Base-by-base conservation (phyloP, 2,113 vertebrate species). In the Rhinolophus ferrumequinum region DNA sequence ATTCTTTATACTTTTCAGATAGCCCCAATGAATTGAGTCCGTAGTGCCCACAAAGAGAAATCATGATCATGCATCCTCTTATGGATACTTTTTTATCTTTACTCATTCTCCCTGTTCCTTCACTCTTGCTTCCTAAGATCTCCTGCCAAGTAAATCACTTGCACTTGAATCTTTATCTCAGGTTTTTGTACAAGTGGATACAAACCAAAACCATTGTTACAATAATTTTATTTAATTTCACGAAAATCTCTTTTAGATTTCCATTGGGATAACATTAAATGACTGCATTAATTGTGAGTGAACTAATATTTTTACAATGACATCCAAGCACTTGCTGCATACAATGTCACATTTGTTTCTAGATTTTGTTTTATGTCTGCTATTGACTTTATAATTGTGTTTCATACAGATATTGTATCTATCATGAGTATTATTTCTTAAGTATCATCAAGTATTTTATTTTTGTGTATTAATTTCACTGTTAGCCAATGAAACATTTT, bases 1-100 rank as follows among this genome's bases (percentile, higher is more conserved):
- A 47, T 16, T 52, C 8, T 38, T 41, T 21, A 9, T 6, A 35
- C 14, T 69, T 35, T 52, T 47, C 14, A 30, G 47, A 7, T 30
- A 41, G 16, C 3, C 6, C 13, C 26, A 26, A 2, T 0, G 5
- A n/a, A 41, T 0, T 38, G 19, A 80, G 6, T 2, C 1, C 19
- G 12, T 19, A 35, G 3, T 18, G 28, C 19, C 28, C 26, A n/a
- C 26, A 33, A 15, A 21, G 15, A 75, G 44, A 81, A 47, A 52
- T 0, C 3, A 44, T 14, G 9, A n/a, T 18, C 26, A 18, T 38
- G 5, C 13, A 30, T 69, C 19, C 66, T n/a, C 24, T 33, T n/a
- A 9, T 4, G 3, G 9, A 6, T 41, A 5, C 10, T 41, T 26
- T 33, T 33, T 50, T 58, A 6, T 8, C 8, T 12, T 33, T 60